Conservation (phyloP, 1,140 invertebrate species). For the Harpegnathos saltator region DNA sequence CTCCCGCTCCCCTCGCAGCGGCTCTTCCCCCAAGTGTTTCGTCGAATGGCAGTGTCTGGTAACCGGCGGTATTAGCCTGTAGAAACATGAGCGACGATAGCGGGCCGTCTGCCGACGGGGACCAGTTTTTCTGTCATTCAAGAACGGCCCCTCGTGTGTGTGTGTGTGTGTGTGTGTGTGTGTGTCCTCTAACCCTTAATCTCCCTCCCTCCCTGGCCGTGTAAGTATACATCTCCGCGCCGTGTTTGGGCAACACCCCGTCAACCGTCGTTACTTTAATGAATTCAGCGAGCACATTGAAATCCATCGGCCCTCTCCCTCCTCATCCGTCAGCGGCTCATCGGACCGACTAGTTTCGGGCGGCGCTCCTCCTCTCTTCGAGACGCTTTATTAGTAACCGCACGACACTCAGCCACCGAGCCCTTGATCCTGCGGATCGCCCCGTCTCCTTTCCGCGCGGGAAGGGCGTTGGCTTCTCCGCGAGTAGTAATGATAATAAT, state of each 20-base stretch:
- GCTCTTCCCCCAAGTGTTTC: conserved; percentile 44
- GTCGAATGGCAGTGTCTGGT: conserved; percentile 37
- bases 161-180: too few relatives aligned
- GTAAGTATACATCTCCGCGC: conserved; percentile 39
- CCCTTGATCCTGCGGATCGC: background rate
- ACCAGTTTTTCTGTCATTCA: conserved; percentile 46
- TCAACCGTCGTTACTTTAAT: conserved; percentile 59
- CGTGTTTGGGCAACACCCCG: conserved; percentile 57
- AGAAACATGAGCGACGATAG: conserved; percentile 49
- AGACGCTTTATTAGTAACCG: conserved; percentile 39
- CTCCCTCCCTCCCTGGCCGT: background rate
- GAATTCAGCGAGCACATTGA: conserved; percentile 41
- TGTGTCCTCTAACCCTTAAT: conserved; percentile 55
- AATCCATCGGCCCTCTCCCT: conserved; percentile 37
- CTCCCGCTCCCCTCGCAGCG: too few relatives aligned
- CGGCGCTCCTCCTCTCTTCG: background rate
- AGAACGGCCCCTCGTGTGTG: conserved; percentile 37
- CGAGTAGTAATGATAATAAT: background rate
- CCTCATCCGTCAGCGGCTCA: conserved; percentile 28
- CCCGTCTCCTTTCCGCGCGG: background rate
- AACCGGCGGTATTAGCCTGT: conserved; percentile 38
- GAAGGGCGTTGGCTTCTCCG: too few relatives aligned
- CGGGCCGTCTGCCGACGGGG: conserved; percentile 3
- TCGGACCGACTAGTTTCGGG: conserved; percentile 30
- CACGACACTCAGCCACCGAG: background rate